Conservation (phyloP, 2,888 invertebrate genomes). For the Ophion ellenae region DNA sequence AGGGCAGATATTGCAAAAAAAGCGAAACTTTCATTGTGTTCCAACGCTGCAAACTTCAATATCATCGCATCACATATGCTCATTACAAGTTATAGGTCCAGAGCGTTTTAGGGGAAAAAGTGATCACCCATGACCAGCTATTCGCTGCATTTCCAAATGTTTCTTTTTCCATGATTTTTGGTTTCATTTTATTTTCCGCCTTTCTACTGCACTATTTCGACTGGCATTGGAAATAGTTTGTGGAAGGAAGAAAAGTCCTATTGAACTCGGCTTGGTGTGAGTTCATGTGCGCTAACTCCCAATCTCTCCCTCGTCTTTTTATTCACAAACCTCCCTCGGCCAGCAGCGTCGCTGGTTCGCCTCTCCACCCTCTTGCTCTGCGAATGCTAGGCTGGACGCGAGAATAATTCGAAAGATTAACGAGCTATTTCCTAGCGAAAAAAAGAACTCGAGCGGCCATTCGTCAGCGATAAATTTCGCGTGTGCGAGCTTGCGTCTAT, state of each 20-base stretch:
- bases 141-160: not conserved
- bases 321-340: constrained; percentile 27
- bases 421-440: constrained; percentile 77
- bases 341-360: constrained; percentile 31
- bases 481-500: constrained; percentile 67
- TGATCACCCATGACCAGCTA: not conserved
- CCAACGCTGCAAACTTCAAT: no score
- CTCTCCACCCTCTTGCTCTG: constrained; percentile 48
- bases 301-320: constrained; percentile 47
- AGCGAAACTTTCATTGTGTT: no score
- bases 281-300: constrained; percentile 23
- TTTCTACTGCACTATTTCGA: not conserved
- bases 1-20: no score
- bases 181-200: not conserved
- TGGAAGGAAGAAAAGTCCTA: constrained; percentile 20
- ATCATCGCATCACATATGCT: no score
- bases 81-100: no score
- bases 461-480: constrained; percentile 80
- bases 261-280: constrained; percentile 13
- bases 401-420: constrained; percentile 81
- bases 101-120: not conserved
- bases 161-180: not conserved
- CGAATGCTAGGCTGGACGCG: constrained; percentile 73
- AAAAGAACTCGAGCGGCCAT: constrained; percentile 77
- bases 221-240: constrained; percentile 15